Conservation (phyloP, 2,888 invertebrate species). For the Agonopterix alstromeriana region DNA sequence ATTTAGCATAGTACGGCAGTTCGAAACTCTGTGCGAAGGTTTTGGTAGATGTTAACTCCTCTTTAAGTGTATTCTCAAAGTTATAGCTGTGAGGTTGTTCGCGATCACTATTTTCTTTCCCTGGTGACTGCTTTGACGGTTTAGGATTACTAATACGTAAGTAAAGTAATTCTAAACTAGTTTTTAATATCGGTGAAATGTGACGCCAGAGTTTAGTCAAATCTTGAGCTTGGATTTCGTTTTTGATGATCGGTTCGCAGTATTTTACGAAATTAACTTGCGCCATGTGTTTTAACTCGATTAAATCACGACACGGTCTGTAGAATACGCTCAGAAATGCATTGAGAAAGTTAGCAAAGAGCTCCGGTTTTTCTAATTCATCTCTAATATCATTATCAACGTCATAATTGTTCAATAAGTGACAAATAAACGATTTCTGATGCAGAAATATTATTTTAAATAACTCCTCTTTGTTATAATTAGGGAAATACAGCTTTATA, state of each 20-base stretch:
- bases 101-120: conserved; percentile 47
- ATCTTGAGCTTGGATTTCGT: conserved; percentile 79
- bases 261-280: conserved; percentile 85
- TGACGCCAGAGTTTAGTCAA: conserved; percentile 86
- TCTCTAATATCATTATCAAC: conserved; percentile 34
- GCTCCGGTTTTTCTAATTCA: conserved; percentile 62
- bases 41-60: conserved; percentile 65
- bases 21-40: conserved; percentile 82
- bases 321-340: conserved; percentile 91
- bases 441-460: conserved; percentile 62
- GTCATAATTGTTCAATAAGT: conserved; percentile 39
- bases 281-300: conserved; percentile 90
- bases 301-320: conserved; percentile 88
- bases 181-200: conserved; percentile 84
- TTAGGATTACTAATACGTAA: conserved; percentile 75
- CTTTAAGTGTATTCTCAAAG: conserved; percentile 55
- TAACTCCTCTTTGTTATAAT: conserved; percentile 85
- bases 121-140: conserved; percentile 33
- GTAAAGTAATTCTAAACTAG: conserved; percentile 86
- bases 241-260: conserved; percentile 84
- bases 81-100: conserved; percentile 23
- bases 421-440: conserved; percentile 45
- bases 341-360: conserved; percentile 88
- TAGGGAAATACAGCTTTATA: conserved; percentile 84
- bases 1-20: conserved; percentile 93